phyloP scores from a whole-genome alignment of 2,113 vertebrate species.

The Laterallus jamaicensis region DNA sequence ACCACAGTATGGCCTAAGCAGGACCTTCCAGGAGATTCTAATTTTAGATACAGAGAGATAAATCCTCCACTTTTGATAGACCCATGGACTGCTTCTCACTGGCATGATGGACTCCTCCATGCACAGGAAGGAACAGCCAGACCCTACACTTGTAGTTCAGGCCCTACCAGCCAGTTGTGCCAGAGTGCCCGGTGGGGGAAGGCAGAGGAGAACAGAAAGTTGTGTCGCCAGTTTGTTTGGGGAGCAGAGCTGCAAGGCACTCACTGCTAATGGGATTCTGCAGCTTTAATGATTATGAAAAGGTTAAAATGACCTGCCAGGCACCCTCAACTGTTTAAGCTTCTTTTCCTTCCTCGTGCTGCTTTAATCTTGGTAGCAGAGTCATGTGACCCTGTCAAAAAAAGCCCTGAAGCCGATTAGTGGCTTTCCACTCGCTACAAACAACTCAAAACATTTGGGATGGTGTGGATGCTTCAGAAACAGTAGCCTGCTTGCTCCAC shows the following conservation, averaged over 20 bases:
- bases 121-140: rapidly evolving
- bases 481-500: neutral
- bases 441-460: conserved; percentile 7
- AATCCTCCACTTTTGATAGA: neutral
- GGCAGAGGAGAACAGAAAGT: neutral
- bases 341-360: conserved; percentile 84
- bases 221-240: neutral
- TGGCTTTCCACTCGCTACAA: neutral
- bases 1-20: neutral
- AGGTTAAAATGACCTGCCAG: conserved; percentile 75
- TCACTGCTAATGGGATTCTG: conserved; percentile 62
- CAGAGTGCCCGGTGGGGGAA: rapidly evolving
- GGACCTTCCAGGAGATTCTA: conserved; percentile 31
- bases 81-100: neutral
- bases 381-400: conserved; percentile 76
- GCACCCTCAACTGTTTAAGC: conserved; percentile 77
- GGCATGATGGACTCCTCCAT: rapidly evolving
- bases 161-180: neutral
- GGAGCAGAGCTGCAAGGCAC: neutral
- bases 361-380: conserved; percentile 82
- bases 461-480: neutral
- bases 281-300: conserved; percentile 71
- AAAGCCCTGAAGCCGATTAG: conserved; percentile 84
- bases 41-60: conserved; percentile 11
- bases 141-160: neutral